Base-by-base conservation (phyloP, 2,888 invertebrate species). In the Beris chalybata region DNA sequence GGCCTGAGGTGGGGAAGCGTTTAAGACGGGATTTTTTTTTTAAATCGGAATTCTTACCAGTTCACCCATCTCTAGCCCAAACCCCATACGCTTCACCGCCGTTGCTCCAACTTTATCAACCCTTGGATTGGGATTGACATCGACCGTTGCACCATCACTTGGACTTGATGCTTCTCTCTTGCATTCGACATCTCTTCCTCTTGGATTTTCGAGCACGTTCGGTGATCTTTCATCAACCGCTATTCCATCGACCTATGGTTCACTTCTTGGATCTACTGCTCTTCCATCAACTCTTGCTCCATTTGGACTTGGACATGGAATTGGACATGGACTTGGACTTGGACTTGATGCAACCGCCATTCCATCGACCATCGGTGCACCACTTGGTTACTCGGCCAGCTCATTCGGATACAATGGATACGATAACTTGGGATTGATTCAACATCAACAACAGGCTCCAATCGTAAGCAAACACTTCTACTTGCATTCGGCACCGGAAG, bases 391-490 rank as follows among this genome's bases (percentile, higher is more conserved):
- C n/a, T 9, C n/a, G 4, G 12, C 44, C 44, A 13, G 74, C 76
- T 65, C 64, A 30, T 45, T 50, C 4, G 70, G 69, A 0, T 54
- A 67, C 5, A 15, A 56, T 6, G 69, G 70, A 9, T 12, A 29
- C 29, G 66, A 56, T 47, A 30, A 30, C 13, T 13, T 50, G 13
- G 61, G 61, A 13, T 61, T 12, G 50, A 43, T 61, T 38, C 50
- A 30, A 70, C 76, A 77, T 55, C 74, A 71, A 50, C n/a, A n/a
- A n/a, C 74, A 71, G 48, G 48, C 61, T 32, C 75, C 69, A 76
- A 74, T 69, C 74, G 75, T 71, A 13, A 74, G 74, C 64, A 79
- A 79, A 71, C 76, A 79, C 69, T 79, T 75, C 73, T 79, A 74
- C 67, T 73, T 75, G 47, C 78, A 74, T 72, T 73, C 76, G 45